Percentiles rank a stretch among this genome's conserved stretches.
These are phyloP conservation scores for Glossosoma conforme DNA, from an alignment of 1,140 invertebrate species.

Conservation along the genomic window DNA sequence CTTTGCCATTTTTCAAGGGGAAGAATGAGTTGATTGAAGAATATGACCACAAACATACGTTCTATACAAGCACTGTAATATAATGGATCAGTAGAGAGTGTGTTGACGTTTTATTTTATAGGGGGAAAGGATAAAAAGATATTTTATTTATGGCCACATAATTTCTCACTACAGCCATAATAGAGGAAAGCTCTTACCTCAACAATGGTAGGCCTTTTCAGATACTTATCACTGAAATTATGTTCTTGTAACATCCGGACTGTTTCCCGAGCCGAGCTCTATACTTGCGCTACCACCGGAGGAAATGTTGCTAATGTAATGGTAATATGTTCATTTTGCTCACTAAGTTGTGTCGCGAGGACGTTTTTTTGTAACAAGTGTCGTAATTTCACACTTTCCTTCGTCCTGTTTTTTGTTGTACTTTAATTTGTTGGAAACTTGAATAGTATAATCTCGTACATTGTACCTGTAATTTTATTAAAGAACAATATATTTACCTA, in stretches of 20 bases:
- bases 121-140: constrained; percentile 18
- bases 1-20: no score
- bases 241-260: constrained; percentile 3
- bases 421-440: no score
- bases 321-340: no score
- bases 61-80: constrained; percentile 6
- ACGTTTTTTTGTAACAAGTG: no score
- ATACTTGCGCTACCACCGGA: no score
- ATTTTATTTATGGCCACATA: constrained; percentile 24
- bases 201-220: constrained; percentile 19
- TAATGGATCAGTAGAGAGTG: constrained; percentile 17
- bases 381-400: no score
- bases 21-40: constrained; percentile 20
- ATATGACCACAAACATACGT: constrained; percentile 17
- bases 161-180: constrained; percentile 22
- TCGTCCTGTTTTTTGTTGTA: no score
- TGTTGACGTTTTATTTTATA: constrained; percentile 18
- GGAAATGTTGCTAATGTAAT: no score
- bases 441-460: no score
- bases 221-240: constrained; percentile 20
- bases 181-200: constrained; percentile 21
- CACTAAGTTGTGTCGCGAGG: no score
- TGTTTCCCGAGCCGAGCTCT: not conserved
- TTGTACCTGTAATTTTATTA: no score
- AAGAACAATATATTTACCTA: no score